Conservation (phyloP, 2,113 vertebrate species). For the Sebastes schlegelii region DNA sequence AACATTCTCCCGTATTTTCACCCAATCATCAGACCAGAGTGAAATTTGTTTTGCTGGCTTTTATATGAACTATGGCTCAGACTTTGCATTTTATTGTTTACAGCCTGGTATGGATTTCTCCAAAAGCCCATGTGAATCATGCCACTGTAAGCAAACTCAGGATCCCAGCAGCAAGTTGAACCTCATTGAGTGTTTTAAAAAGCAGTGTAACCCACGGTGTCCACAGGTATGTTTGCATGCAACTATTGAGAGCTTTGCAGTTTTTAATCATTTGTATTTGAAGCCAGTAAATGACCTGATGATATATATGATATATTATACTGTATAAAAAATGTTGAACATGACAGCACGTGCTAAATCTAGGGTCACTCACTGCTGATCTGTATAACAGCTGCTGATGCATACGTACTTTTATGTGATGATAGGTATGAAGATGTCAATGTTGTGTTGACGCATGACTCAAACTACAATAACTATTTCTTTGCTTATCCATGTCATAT, state of each 20-base stretch:
- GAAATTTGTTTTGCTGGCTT: background rate
- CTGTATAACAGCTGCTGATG: background rate
- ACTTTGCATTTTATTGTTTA: conserved; percentile 14
- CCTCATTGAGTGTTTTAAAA: conserved; percentile 58
- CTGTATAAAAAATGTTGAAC: background rate
- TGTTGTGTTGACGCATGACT: background rate
- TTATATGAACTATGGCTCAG: background rate
- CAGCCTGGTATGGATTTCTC: conserved; percentile 79
- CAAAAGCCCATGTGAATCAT: conserved; percentile 66
- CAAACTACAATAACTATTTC: background rate
- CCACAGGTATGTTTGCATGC: conserved; percentile 48
- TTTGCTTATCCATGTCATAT: background rate
- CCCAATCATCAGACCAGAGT: background rate
- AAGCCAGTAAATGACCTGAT: background rate
- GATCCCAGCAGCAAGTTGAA: conserved; percentile 57
- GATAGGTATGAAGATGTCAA: background rate
- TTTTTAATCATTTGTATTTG: background rate
- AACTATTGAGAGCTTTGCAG: background rate
- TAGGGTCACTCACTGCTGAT: background rate
- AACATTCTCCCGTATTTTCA: background rate
- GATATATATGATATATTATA: background rate
- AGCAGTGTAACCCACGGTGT: conserved; percentile 69
- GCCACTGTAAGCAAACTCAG: conserved; percentile 73
- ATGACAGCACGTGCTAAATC: background rate
- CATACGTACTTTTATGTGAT: background rate